These are phyloP conservation scores for Mycteria americana DNA, from an alignment of 2,797 vertebrate genomes.

Conservation along the genomic window DNA sequence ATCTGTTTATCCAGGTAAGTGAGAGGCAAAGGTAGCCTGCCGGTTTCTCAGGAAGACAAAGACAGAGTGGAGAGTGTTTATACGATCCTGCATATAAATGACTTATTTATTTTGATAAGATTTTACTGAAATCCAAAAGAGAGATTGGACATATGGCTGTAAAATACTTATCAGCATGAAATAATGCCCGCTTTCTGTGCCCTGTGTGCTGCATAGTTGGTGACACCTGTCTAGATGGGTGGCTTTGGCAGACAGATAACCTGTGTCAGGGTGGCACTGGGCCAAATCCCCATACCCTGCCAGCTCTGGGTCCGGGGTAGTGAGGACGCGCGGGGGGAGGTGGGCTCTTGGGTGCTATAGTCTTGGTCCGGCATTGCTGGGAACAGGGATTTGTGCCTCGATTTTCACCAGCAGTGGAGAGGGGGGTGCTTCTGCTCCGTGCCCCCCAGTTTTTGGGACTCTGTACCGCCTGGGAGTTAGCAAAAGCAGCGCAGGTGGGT, in stretches of 20 bases:
- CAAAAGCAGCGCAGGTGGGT: too few species aligned
- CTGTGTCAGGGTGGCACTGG: too few species aligned
- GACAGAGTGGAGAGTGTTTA: conserved; percentile 24
- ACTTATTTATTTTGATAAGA: conserved; percentile 58
- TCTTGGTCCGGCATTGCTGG: not conserved
- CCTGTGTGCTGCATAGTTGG: not conserved
- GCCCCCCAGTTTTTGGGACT: not conserved
- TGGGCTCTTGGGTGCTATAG: not conserved
- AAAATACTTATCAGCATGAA: not conserved
- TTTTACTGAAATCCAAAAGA: conserved; percentile 22
- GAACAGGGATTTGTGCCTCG: not conserved
- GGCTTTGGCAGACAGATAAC: not conserved
- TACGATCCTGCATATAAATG: conserved; percentile 57
- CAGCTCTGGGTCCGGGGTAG: not conserved
- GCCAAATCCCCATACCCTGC: not conserved
- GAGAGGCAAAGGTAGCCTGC: not conserved
- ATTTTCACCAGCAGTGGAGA: not conserved
- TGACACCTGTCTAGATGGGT: not conserved
- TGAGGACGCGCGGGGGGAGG: accelerated
- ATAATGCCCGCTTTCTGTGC: not conserved
- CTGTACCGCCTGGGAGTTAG: accelerated
- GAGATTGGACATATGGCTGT: not conserved
- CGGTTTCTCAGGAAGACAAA: conserved; percentile 7
- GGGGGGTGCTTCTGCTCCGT: not conserved
- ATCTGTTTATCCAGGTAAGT: conserved; percentile 41